Conservation (phyloP, 2,797 vertebrate species). For the Poecile montanus region DNA sequence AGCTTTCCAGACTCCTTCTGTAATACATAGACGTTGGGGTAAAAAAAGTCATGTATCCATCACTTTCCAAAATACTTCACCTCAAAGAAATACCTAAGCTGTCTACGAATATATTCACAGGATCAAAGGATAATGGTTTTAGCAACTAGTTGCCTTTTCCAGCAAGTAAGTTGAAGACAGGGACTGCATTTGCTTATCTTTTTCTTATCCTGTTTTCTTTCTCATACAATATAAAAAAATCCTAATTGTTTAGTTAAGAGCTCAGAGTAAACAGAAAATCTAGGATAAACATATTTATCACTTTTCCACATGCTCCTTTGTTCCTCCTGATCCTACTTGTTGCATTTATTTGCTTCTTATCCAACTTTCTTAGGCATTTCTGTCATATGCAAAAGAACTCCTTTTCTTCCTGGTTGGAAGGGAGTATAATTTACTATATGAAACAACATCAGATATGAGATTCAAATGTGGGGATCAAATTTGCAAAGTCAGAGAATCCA, state of each 20-base stretch:
- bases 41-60: not conserved
- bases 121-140: not conserved
- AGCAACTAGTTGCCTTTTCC: not conserved
- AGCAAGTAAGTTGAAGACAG: not conserved
- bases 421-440: not conserved
- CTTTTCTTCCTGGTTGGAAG: not conserved
- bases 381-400: not conserved
- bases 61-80: not conserved
- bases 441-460: not conserved
- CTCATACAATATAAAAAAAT: not conserved
- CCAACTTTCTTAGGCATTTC: not conserved
- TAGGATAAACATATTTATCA: not conserved
- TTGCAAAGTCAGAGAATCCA: not conserved
- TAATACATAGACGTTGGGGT: not conserved
- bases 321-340: not conserved
- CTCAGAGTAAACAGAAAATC: not conserved
- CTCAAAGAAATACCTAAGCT: not conserved
- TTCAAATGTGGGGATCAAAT: not conserved
- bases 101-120: not conserved
- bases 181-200: not conserved
- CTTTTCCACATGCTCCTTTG: not conserved
- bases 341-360: not conserved
- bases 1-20: not conserved
- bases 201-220: not conserved
- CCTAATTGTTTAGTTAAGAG: not conserved